Percentiles rank a stretch among this genome's conserved stretches.
These are phyloP conservation scores for Suillia variegata DNA, from an alignment of 2,888 invertebrate genomes.

Conservation along the genomic window DNA sequence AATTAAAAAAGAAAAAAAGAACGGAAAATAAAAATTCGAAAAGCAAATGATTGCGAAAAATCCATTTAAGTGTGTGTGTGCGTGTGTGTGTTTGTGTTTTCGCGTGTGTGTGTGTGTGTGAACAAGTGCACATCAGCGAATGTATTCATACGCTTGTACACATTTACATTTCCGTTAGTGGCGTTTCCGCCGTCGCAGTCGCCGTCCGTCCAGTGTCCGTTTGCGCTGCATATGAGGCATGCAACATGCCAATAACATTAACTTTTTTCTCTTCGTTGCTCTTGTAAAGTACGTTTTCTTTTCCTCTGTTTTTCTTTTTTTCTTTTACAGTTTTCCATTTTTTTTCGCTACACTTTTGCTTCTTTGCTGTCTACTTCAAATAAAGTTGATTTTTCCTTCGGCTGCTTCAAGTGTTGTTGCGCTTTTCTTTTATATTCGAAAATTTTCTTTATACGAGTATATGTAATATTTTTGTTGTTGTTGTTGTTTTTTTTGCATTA, in stretches of 20 bases:
- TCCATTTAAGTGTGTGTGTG: background rate
- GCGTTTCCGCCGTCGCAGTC: background rate
- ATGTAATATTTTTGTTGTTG: background rate
- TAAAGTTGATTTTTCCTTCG: background rate
- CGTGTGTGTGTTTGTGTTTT: background rate
- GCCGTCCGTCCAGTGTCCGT: background rate
- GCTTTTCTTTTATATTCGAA: background rate
- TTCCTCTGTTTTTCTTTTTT: constrained; percentile 11
- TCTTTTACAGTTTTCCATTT: constrained; percentile 7
- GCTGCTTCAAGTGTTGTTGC: background rate
- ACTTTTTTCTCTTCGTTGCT: constrained; percentile 7
- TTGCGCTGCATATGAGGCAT: background rate
- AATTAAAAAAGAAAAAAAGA: no score
- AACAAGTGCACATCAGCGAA: background rate
- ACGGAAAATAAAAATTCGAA: background rate
- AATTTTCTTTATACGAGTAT: constrained; percentile 1
- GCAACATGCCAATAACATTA: constrained; percentile 20
- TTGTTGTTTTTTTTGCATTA: background rate
- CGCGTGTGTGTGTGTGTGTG: background rate
- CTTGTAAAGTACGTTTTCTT: background rate
- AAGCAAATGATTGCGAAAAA: background rate
- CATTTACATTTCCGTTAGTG: constrained; percentile 7
- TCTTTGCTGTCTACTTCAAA: background rate
- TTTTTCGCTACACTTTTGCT: constrained; percentile 9
- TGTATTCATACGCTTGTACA: constrained; percentile 3